Base-by-base conservation (phyloP, 2,113 vertebrate genomes). In the Corythaeola cristata region DNA sequence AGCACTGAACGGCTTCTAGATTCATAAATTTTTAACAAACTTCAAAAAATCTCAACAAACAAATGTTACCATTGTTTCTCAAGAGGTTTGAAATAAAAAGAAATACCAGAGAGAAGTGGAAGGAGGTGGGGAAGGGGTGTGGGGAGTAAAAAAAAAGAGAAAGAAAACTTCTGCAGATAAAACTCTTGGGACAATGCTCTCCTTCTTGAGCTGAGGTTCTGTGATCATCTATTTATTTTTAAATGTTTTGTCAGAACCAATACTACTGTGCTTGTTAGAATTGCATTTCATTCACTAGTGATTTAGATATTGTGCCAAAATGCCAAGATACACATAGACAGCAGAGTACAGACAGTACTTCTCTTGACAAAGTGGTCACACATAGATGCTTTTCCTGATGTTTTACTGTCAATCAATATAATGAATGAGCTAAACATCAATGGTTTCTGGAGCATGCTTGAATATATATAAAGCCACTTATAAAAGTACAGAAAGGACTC, bases 351-450 rank as follows among this genome's bases (percentile, higher is more conserved):
- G 49, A 68, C 23, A 37, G 66, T 30, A 37, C 53, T 67, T 60
- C 22, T 77, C 72, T 49, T 95, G 75, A 88, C 84, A 92, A 94
- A 83, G 21, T 1, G 1, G 84, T 91, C 92, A 95, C 84, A 95
- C 62, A 77, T 6, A 92, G 77, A 92, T 89, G 88, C 49, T 88
- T 74, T 92, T 64, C 83, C 63, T 83, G 88, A 92, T 92, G 69
- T 62, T 84, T 95, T 49, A 52, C 74, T 96, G 88, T 66, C 95
- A 92, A 76, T 96, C 93, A 95, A 66, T 83, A 83, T 83, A 96
- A 95, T 79, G 71, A 97, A 94, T 14, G 50, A 94, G 68, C 55
- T 92, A 92, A 72, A 56, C 71, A 78, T 74, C 55, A 49, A 5
- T 20, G n/a, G 37, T 33, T 95, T 96, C 93, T 92, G 69, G 28